phyloP scores from a whole-genome alignment of 2,113 vertebrate genomes.

The Gila orcuttii region DNA sequence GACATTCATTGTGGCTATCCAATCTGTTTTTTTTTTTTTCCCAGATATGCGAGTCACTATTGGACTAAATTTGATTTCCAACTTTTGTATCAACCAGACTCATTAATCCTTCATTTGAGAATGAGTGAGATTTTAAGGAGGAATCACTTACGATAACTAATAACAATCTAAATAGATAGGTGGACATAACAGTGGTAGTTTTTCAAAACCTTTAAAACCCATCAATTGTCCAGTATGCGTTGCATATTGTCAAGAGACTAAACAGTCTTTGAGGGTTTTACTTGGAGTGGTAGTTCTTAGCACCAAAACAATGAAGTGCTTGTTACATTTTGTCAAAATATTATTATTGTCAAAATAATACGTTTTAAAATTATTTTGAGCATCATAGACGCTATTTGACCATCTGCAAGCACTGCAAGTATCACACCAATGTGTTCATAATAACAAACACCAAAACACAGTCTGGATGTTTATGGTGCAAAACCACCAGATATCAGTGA shows the following conservation, averaged over 20 bases:
- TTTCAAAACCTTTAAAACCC: background rate
- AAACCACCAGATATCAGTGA: slow-evolving; percentile 27
- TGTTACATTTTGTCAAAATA: background rate
- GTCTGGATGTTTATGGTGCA: background rate
- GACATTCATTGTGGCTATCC: background rate
- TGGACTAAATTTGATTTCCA: background rate
- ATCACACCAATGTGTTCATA: background rate
- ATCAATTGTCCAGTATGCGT: background rate
- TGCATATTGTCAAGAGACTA: background rate
- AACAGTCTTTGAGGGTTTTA: background rate
- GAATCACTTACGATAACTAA: background rate
- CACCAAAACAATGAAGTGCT: background rate
- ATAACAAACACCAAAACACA: slow-evolving; percentile 17
- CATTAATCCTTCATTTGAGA: background rate
- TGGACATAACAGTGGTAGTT: background rate
- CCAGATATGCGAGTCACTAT: background rate
- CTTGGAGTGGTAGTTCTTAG: background rate
- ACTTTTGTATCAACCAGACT: background rate
- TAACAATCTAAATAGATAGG: background rate
- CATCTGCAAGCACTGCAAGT: too few species aligned
- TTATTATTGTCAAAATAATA: background rate
- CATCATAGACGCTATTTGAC: background rate
- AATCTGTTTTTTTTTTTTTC: background rate
- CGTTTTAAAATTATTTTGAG: background rate
- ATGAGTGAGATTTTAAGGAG: background rate